phyloP scores from a whole-genome alignment of 2,113 vertebrate genomes.

The Telmatochromis brichardi region DNA sequence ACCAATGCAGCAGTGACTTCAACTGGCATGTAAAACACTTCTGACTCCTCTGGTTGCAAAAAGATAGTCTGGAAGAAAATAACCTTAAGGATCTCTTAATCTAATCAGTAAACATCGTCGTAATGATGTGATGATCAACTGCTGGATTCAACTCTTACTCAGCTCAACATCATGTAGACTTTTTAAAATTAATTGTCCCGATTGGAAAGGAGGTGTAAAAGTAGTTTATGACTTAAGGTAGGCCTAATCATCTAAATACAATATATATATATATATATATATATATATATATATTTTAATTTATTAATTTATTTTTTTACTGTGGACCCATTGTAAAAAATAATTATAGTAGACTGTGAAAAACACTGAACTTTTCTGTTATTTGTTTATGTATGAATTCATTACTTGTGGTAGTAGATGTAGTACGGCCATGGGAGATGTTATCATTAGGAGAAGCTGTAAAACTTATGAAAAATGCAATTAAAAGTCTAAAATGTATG shows the following conservation, averaged over 20 bases:
- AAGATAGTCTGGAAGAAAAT: neutral
- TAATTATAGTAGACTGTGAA: neutral
- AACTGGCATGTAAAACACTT: neutral
- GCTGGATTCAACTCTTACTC: neutral
- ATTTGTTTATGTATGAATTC: neutral
- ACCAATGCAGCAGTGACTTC: neutral
- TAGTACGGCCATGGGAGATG: neutral
- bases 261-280: too few relatives aligned
- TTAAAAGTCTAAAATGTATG: neutral
- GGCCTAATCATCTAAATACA: neutral
- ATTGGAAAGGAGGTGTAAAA: neutral
- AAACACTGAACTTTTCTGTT: neutral
- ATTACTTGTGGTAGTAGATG: neutral
- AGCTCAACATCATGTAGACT: neutral
- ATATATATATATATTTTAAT: too few relatives aligned
- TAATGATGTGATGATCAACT: neutral
- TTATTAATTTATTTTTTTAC: neutral
- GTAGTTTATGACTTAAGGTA: neutral
- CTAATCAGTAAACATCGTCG: accelerated
- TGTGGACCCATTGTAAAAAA: neutral
- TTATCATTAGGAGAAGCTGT: neutral
- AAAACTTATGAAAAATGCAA: neutral
- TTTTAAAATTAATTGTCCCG: neutral
- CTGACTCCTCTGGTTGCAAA: neutral
- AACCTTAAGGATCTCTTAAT: neutral